Conservation (phyloP, 2,113 vertebrate genomes). For the Ophiodon elongatus region DNA sequence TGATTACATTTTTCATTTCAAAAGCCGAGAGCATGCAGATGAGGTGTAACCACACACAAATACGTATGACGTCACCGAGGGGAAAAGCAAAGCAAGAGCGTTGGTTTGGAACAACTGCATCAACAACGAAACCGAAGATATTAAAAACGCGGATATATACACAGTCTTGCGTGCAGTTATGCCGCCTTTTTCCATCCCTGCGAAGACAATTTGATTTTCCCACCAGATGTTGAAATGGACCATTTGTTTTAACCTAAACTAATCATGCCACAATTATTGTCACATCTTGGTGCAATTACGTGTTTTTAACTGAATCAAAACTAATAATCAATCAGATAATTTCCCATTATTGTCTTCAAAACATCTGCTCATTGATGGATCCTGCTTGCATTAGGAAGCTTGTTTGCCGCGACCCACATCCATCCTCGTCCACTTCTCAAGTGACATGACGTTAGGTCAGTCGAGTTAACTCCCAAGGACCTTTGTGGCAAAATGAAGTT, state of each 20-base stretch:
- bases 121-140: conserved; percentile 25
- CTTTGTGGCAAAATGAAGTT: background rate
- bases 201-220: conserved; percentile 41
- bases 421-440: conserved; percentile 47
- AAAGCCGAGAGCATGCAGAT: conserved; percentile 36
- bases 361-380: conserved; percentile 78
- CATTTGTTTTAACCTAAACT: conserved; percentile 80
- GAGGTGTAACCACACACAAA: conserved; percentile 44
- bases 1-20: conserved; percentile 54
- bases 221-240: conserved; percentile 63
- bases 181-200: conserved; percentile 4
- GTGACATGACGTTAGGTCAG: conserved; percentile 17
- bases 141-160: conserved; percentile 32
- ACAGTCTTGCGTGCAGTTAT: conserved; percentile 1
- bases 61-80: conserved; percentile 36
- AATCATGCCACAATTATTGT: conserved; percentile 78
- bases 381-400: conserved; percentile 30
- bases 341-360: conserved; percentile 57
- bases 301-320: conserved; percentile 78
- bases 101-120: conserved; percentile 37
- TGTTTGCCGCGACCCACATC: conserved; percentile 45
- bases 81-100: conserved; percentile 16
- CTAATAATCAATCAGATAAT: conserved; percentile 79
- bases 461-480: conserved; percentile 54
- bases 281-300: conserved; percentile 73